A percentile compares a stretch with the other conserved stretches of the same genome.
These are phyloP conservation scores for Ctenodactylus gundi DNA, from an alignment of 2,113 vertebrate species.

Conservation along the genomic window DNA sequence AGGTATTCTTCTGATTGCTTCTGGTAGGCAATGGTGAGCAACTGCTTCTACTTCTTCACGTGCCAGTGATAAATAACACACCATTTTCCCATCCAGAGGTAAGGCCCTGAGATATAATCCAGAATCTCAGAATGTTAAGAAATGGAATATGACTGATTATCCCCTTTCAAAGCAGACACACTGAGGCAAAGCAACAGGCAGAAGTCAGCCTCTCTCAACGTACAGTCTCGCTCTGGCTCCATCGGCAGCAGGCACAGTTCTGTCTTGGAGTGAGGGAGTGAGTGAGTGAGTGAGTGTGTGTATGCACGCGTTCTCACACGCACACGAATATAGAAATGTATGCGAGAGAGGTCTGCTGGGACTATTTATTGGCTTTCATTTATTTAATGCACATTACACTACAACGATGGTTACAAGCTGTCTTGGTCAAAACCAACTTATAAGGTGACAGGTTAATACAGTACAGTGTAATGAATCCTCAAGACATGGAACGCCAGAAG, in stretches of 20 bases:
- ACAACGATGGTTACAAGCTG: not conserved
- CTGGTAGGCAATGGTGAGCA: too few relatives aligned
- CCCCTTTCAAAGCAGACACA: not conserved
- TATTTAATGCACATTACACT: not conserved
- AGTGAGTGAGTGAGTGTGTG: rapidly evolving
- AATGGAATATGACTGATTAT: not conserved
- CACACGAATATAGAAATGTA: too few relatives aligned
- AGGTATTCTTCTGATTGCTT: not conserved
- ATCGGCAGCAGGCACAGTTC: too few relatives aligned
- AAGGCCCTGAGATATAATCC: not conserved
- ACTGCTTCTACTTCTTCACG: not conserved
- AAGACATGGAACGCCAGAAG: not conserved
- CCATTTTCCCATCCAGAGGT: not conserved
- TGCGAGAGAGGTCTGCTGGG: rapidly evolving
- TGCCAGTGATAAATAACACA: slow-evolving; percentile 3
- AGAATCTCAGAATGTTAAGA: not conserved
- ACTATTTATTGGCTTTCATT: not conserved
- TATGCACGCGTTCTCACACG: too few relatives aligned
- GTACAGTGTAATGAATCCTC: not conserved
- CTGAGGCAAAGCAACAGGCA: not conserved
- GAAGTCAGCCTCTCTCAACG: not conserved
- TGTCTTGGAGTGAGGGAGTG: not conserved
- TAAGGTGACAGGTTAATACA: not conserved
- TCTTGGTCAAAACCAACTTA: not conserved
- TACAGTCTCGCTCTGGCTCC: not conserved